Conservation (phyloP, 2,113 vertebrate genomes). For the Vimba vimba region DNA sequence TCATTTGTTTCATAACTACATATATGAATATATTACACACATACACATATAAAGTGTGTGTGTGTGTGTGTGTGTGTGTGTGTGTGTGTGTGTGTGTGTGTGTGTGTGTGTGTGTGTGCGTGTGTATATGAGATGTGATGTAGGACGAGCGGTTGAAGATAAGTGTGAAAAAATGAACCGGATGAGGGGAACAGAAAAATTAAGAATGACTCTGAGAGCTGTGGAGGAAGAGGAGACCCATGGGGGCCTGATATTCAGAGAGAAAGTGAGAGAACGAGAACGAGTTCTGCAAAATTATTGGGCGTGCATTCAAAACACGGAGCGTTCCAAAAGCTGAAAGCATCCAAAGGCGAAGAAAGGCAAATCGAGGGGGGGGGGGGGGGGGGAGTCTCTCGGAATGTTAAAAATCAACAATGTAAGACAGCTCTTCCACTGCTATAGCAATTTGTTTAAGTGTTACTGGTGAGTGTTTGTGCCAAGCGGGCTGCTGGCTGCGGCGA, state of each 20-base stretch:
- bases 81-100: too few relatives aligned
- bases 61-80: too few relatives aligned
- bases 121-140: neutral
- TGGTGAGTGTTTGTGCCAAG: slow-evolving; percentile 73
- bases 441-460: slow-evolving; percentile 76
- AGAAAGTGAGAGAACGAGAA: slow-evolving; percentile 11
- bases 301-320: slow-evolving; percentile 35
- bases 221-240: slow-evolving; percentile 42
- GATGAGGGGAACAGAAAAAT: slow-evolving; percentile 29
- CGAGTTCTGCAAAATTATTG: slow-evolving; percentile 39
- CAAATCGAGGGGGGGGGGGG: neutral
- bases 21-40: too few relatives aligned
- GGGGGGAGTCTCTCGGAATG: slow-evolving; percentile 51
- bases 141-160: slow-evolving; percentile 9
- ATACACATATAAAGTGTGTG: too few relatives aligned
- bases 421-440: slow-evolving; percentile 60
- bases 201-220: slow-evolving; percentile 31
- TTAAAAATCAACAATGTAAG: slow-evolving; percentile 64
- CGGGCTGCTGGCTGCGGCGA: slow-evolving; percentile 68
- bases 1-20: neutral
- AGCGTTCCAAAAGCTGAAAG: slow-evolving; percentile 50
- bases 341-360: slow-evolving; percentile 40
- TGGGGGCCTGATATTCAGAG: slow-evolving; percentile 33
- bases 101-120: too few relatives aligned
- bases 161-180: slow-evolving; percentile 20